Conservation (phyloP, 1,140 invertebrate genomes). For the Drosophila biarmipes region DNA sequence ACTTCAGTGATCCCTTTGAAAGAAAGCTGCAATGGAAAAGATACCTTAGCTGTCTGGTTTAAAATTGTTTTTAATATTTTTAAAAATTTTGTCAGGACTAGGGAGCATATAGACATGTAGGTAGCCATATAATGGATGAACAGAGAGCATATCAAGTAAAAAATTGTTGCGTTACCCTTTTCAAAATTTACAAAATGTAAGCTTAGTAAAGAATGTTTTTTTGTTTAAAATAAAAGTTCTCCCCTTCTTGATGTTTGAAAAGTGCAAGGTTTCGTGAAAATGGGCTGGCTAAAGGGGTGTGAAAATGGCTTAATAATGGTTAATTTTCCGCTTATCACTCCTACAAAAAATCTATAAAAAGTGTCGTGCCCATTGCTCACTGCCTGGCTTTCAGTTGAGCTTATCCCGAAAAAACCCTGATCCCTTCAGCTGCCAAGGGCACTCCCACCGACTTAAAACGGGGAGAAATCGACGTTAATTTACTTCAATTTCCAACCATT, state of each 20-base stretch:
- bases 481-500: constrained; percentile 37
- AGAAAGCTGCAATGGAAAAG: not conserved
- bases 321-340: constrained; percentile 17
- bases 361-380: not conserved
- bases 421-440: constrained; percentile 10
- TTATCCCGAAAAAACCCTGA: not conserved
- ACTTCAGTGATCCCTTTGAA: constrained; percentile 34
- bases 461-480: constrained; percentile 33
- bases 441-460: constrained; percentile 14
- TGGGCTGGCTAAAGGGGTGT: constrained; percentile 5
- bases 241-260: not conserved
- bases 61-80: not conserved
- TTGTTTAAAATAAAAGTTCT: not conserved
- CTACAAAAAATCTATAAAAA: not conserved
- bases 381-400: not conserved
- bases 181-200: no score
- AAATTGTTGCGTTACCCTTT: not conserved
- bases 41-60: not conserved
- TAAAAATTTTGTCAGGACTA: not conserved
- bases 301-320: constrained; percentile 25
- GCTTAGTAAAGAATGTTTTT: not conserved
- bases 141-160: not conserved
- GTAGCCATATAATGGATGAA: no score
- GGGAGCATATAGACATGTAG: not conserved
- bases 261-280: not conserved